Evolutionary conservation across 1,140 invertebrate genomes (phyloP).

Genomic region (Drosophila mayri): DNA sequence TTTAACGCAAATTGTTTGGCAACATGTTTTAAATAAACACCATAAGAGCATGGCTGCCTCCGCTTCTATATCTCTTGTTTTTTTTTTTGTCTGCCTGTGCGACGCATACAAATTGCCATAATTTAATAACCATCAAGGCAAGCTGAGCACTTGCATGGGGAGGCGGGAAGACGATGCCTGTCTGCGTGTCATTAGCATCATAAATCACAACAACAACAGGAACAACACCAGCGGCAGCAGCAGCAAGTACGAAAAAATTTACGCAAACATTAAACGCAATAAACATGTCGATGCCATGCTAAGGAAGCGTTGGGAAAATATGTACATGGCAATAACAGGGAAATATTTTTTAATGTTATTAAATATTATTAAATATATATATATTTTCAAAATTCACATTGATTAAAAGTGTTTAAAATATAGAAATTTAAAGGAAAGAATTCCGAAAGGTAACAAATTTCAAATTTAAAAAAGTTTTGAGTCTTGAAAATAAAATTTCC

Average conservation of each 20-base stretch:
- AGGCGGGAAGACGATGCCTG: constrained; percentile 39
- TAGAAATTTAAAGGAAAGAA: too few relatives aligned
- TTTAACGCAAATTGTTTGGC: constrained; percentile 76
- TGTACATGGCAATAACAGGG: not conserved
- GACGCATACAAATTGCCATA: constrained; percentile 82
- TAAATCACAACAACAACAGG: constrained; percentile 75
- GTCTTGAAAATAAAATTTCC: not conserved
- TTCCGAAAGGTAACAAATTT: too few relatives aligned
- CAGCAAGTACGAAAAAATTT: constrained; percentile 57
- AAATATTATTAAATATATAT: not conserved
- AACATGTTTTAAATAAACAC: constrained; percentile 82
- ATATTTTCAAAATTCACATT: too few relatives aligned
- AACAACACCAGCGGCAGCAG: constrained; percentile 26
- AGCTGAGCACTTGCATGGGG: constrained; percentile 42
- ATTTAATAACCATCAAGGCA: constrained; percentile 82
- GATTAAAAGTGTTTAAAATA: too few relatives aligned
- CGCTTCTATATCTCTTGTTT: not conserved
- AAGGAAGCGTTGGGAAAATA: not conserved
- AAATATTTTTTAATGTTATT: not conserved
- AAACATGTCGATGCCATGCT: constrained; percentile 68
- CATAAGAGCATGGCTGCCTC: constrained; percentile 25
- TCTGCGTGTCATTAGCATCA: constrained; percentile 81
- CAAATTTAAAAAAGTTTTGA: not conserved
- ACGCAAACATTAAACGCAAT: constrained; percentile 80
- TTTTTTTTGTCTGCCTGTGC: constrained; percentile 18